Evolutionary conservation across 2,113 vertebrate species (phyloP).

Genomic region (Ameiurus melas): DNA sequence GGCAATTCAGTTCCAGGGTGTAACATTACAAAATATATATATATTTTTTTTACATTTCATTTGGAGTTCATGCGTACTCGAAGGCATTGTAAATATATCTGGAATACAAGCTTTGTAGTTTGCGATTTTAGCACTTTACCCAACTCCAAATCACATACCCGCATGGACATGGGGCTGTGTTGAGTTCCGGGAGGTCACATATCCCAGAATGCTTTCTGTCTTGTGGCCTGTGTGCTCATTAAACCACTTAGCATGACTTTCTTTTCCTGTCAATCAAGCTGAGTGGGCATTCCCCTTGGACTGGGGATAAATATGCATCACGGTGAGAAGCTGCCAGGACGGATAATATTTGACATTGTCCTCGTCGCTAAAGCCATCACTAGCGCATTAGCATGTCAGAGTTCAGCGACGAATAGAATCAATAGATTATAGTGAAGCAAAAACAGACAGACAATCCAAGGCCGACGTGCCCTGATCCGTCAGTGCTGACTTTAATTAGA

Average conservation of each 20-base stretch:
- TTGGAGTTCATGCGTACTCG: too few species aligned
- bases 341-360: slow-evolving; percentile 37
- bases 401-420: slow-evolving; percentile 24
- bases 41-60: too few species aligned
- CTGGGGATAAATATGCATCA: slow-evolving; percentile 39
- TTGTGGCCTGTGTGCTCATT: neutral
- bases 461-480: neutral
- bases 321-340: slow-evolving; percentile 11
- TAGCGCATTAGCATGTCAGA: slow-evolving; percentile 21
- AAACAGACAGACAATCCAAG: slow-evolving; percentile 17
- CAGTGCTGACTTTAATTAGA: slow-evolving; percentile 26
- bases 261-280: slow-evolving; percentile 27
- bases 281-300: slow-evolving; percentile 21
- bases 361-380: neutral
- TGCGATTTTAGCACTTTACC: neutral
- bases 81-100: too few species aligned
- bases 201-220: slow-evolving; percentile 22
- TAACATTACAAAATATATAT: too few species aligned
- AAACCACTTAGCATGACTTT: slow-evolving; percentile 12
- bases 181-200: neutral
- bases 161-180: neutral
- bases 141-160: neutral
- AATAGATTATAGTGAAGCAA: slow-evolving; percentile 23
- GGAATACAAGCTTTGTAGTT: neutral
- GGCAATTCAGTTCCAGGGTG: too few species aligned